Conservation (phyloP, 1,140 invertebrate species). For the Oreohelix idahoensis region DNA sequence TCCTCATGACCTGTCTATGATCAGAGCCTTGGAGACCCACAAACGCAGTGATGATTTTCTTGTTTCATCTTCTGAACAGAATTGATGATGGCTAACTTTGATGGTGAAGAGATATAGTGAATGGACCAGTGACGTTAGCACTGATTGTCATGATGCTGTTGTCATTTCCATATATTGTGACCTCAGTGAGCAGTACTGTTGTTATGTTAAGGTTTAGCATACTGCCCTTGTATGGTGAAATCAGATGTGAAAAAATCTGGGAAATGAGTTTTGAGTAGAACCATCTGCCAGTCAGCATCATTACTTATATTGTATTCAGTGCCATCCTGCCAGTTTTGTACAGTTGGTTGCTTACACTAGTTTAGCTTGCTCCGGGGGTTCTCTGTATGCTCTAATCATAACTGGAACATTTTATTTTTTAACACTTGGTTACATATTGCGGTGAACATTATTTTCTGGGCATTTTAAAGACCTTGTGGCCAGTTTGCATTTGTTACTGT, state of each 20-base stretch:
- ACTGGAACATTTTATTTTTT: background rate
- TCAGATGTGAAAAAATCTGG: background rate
- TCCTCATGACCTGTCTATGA: constrained; percentile 90
- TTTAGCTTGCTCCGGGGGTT: background rate
- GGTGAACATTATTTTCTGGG: background rate
- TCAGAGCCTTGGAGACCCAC: constrained; percentile 91
- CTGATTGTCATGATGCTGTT: background rate
- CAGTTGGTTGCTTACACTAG: background rate
- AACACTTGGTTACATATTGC: background rate
- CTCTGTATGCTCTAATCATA: background rate
- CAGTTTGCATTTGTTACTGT: background rate
- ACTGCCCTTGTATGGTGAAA: background rate
- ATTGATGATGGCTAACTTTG: constrained; percentile 16
- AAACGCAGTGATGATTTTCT: constrained; percentile 83
- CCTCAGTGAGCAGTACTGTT: background rate
- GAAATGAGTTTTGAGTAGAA: background rate
- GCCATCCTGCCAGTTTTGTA: background rate
- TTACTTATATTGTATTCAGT: background rate
- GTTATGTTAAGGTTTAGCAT: too few species aligned
- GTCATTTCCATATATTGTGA: background rate
- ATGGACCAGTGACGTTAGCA: background rate
- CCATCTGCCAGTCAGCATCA: background rate
- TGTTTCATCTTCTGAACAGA: constrained; percentile 55
- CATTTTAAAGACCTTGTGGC: background rate
- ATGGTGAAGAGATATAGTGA: background rate